These are phyloP conservation scores for Microtus ochrogaster DNA, from an alignment of 2,113 vertebrate genomes.

Conservation along the genomic window DNA sequence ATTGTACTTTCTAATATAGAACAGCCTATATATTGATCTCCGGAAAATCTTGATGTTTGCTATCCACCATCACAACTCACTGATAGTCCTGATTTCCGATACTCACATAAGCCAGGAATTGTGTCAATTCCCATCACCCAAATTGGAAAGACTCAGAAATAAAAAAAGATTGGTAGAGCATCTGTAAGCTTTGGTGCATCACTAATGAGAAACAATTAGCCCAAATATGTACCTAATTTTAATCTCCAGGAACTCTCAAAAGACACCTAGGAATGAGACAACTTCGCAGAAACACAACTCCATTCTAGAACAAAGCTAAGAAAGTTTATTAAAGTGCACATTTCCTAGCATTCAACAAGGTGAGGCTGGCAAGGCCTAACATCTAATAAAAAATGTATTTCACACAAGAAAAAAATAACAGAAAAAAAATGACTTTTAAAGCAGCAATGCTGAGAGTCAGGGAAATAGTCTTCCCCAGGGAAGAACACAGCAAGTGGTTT, in stretches of 20 bases:
- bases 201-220: not conserved
- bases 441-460: not conserved
- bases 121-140: not conserved
- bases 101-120: not conserved
- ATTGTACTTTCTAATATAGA: not conserved
- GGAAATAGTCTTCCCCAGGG: not conserved
- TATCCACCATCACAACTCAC: not conserved
- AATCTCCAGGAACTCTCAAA: not conserved
- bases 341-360: not conserved
- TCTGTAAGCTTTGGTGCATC: not conserved
- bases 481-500: not conserved
- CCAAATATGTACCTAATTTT: not conserved
- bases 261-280: not conserved
- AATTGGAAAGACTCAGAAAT: not conserved
- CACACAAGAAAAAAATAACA: not conserved
- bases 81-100: not conserved
- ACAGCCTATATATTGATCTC: not conserved
- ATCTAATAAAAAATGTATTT: not conserved
- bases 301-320: not conserved
- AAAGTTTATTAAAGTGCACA: constrained; percentile 8
- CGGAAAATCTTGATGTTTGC: not conserved
- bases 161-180: not conserved
- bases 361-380: not conserved
- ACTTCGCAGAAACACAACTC: not conserved
- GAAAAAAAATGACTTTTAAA: not conserved